These are phyloP conservation scores for Acleris sparsana DNA, from an alignment of 2,888 invertebrate species.

Conservation along the genomic window DNA sequence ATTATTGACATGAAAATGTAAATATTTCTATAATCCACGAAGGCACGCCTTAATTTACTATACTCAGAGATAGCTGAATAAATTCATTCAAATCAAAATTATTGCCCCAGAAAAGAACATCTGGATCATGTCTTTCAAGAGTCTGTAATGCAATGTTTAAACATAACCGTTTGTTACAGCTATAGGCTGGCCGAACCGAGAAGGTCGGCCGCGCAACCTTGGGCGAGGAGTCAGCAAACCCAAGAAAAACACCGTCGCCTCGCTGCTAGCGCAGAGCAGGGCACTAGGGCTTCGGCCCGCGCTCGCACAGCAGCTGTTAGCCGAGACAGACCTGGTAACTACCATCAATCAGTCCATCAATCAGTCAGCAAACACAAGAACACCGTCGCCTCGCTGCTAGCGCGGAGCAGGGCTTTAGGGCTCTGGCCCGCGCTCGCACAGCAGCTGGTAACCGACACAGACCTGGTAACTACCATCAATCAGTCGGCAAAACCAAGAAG, in stretches of 20 bases:
- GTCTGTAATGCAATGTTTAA: background rate
- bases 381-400: conserved; percentile 89
- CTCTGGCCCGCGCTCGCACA: conserved; percentile 91
- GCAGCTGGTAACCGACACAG: conserved; percentile 83
- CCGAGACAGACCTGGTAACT: conserved; percentile 73
- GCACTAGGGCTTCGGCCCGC: conserved; percentile 92
- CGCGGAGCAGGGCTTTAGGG: conserved; percentile 93
- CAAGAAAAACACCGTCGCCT: conserved; percentile 96
- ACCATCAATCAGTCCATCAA: background rate
- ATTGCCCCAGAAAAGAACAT: no score
- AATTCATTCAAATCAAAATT: no score
- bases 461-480: conserved; percentile 58
- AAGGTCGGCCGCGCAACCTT: conserved; percentile 91
- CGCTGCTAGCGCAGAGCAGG: conserved; percentile 92
- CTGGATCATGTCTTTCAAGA: no score
- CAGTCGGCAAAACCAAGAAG: background rate
- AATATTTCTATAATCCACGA: no score
- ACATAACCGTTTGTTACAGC: conserved; percentile 48
- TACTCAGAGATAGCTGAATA: no score
- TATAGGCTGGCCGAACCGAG: conserved; percentile 83
- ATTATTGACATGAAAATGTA: background rate
- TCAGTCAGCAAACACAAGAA: no score
- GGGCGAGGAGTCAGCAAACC: conserved; percentile 95
- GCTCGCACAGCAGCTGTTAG: conserved; percentile 87
- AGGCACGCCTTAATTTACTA: no score